Conservation (phyloP, 92 coral and sea anemone genomes). For the Bergia sp. region DNA sequence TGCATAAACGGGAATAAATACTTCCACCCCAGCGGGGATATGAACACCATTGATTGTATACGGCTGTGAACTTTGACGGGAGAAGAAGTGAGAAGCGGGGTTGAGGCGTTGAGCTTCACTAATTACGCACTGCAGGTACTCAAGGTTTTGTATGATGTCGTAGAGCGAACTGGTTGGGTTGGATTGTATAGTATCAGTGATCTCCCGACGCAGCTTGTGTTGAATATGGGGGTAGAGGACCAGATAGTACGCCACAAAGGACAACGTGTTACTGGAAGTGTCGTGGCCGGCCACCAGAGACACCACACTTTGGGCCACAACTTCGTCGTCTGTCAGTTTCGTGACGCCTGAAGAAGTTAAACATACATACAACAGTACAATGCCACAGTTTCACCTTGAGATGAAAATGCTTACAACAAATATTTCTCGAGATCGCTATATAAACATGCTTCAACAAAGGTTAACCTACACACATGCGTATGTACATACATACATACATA, state of each 20-base stretch:
- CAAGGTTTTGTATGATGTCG: slow-evolving; percentile 18
- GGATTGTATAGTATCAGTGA: not conserved
- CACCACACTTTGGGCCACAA: slow-evolving; percentile 33
- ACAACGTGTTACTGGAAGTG: slow-evolving; percentile 33
- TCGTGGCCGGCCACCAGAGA: slow-evolving; percentile 36
- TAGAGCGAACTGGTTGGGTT: slow-evolving; percentile 27
- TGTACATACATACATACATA: too few relatives aligned
- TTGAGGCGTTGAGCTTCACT: slow-evolving; percentile 37
- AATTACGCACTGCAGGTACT: slow-evolving; percentile 21
- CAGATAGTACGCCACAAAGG: slow-evolving; percentile 35
- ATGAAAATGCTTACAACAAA: too few relatives aligned
- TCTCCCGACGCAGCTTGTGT: slow-evolving; percentile 28
- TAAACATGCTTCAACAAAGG: too few relatives aligned
- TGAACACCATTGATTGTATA: slow-evolving; percentile 16
- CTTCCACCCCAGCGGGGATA: slow-evolving; percentile 23
- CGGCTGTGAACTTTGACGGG: slow-evolving; percentile 22
- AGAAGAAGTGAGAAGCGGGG: slow-evolving; percentile 42
- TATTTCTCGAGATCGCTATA: too few relatives aligned
- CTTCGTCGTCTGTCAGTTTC: slow-evolving; percentile 33
- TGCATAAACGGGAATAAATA: slow-evolving; percentile 37
- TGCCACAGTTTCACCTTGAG: not conserved
- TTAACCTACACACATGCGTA: too few relatives aligned
- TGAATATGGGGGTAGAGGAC: slow-evolving; percentile 33
- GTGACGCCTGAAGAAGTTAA: not conserved
- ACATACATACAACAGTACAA: not conserved